Conservation (phyloP, 2,113 vertebrate genomes). For the Spilogale gracilis region DNA sequence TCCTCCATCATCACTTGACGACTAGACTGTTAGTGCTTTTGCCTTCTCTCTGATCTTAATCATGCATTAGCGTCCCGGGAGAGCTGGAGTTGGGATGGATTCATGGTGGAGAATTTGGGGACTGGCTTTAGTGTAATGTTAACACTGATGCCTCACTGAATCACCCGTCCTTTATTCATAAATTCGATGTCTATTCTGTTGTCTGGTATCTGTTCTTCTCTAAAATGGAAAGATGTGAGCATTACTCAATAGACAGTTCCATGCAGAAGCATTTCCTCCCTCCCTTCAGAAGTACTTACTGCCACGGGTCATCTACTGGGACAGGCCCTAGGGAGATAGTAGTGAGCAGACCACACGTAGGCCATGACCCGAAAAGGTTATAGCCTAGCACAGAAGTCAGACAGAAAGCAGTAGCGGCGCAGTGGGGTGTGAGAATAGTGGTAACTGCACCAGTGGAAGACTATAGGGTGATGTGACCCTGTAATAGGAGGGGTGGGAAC, state of each 20-base stretch:
- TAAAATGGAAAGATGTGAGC: background rate
- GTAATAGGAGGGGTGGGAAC: background rate
- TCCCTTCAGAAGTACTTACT: background rate
- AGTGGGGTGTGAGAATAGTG: background rate
- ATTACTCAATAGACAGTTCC: background rate
- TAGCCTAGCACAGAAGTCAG: background rate
- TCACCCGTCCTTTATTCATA: background rate
- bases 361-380: background rate
- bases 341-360: background rate
- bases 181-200: background rate
- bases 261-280: background rate
- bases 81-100: background rate
- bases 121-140: background rate
- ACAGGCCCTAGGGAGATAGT: background rate
- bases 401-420: background rate
- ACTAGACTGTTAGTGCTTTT: rapidly evolving
- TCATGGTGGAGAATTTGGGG: background rate
- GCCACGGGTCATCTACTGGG: rapidly evolving
- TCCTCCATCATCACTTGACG: background rate
- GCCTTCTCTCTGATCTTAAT: background rate
- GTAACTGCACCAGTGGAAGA: rapidly evolving
- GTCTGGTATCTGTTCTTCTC: background rate
- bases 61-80: background rate
- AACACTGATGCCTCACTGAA: background rate
- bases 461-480: background rate